A percentile compares a stretch with the other conserved stretches of the same genome.
These are phyloP conservation scores for Plutomurus gul DNA, from an alignment of 1,140 invertebrate species.

Conservation along the genomic window DNA sequence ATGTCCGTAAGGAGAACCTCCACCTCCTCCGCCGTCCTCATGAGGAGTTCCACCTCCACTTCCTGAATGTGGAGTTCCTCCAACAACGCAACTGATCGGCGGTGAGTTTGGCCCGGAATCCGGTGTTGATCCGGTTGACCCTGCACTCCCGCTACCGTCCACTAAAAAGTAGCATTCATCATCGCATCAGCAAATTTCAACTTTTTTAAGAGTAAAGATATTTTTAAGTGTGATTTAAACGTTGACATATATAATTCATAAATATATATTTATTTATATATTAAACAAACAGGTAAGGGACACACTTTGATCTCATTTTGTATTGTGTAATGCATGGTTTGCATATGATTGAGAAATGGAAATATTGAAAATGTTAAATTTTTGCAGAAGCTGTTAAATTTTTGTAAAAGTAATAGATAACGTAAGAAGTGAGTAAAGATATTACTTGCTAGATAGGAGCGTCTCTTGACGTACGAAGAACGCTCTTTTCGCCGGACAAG, in stretches of 20 bases:
- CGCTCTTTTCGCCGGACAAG: constrained; percentile 80
- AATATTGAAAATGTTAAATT: no score
- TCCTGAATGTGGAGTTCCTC: constrained; percentile 64
- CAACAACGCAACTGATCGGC: constrained; percentile 65
- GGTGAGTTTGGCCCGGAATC: constrained; percentile 78
- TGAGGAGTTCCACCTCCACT: constrained; percentile 64
- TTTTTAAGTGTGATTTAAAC: no score
- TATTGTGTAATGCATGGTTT: no score
- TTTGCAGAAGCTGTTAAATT: not conserved
- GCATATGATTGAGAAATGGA: no score
- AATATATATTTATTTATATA: no score
- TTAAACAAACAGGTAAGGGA: no score
- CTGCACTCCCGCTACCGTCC: constrained; percentile 65
- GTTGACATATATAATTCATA: no score
- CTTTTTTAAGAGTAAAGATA: not conserved
- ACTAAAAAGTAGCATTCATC: no score
- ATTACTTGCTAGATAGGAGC: constrained; percentile 74
- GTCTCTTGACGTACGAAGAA: constrained; percentile 75
- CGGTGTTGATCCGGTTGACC: constrained; percentile 70
- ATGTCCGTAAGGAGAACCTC: constrained; percentile 62
- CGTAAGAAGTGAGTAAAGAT: constrained; percentile 56
- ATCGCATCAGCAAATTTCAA: constrained; percentile 53
- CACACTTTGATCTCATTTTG: no score
- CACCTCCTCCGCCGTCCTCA: constrained; percentile 58
- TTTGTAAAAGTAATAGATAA: not conserved